phyloP scores from a whole-genome alignment of 2,797 vertebrate genomes.

The Xyrichtys novacula region DNA sequence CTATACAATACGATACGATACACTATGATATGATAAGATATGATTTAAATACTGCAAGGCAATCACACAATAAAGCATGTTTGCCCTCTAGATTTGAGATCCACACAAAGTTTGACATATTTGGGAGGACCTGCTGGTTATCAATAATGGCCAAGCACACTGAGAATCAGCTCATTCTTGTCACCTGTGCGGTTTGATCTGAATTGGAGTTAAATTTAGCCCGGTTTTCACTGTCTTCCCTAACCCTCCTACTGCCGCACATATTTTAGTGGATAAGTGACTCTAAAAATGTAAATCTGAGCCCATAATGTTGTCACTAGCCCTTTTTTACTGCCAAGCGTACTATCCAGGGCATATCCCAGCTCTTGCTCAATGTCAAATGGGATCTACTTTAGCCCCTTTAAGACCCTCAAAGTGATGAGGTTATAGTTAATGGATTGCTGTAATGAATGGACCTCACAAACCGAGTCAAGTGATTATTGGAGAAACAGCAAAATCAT shows the following conservation, averaged over 20 bases:
- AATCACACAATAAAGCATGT: too few species aligned
- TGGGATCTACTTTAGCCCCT: not conserved
- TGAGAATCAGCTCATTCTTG: too few species aligned
- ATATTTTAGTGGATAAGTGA: not conserved
- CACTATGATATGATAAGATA: too few species aligned
- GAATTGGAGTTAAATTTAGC: not conserved
- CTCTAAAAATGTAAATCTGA: not conserved
- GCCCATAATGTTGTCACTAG: not conserved
- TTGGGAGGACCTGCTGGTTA: too few species aligned
- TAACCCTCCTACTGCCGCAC: not conserved
- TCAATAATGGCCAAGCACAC: too few species aligned
- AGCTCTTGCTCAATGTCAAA: not conserved
- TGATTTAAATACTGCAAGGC: too few species aligned
- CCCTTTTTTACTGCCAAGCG: not conserved
- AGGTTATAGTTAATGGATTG: not conserved
- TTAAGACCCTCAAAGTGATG: too few species aligned
- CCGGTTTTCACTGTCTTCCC: not conserved
- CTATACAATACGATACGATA: too few species aligned
- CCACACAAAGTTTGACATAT: too few species aligned
- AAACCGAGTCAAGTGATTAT: not conserved
- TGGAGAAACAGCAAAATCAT: not conserved
- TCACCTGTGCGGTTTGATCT: too few species aligned
- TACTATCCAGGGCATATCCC: not conserved
- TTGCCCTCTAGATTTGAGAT: too few species aligned
- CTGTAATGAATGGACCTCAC: not conserved